These are phyloP conservation scores for Ormyrus pomaceus DNA, from an alignment of 2,888 invertebrate species.

Conservation along the genomic window DNA sequence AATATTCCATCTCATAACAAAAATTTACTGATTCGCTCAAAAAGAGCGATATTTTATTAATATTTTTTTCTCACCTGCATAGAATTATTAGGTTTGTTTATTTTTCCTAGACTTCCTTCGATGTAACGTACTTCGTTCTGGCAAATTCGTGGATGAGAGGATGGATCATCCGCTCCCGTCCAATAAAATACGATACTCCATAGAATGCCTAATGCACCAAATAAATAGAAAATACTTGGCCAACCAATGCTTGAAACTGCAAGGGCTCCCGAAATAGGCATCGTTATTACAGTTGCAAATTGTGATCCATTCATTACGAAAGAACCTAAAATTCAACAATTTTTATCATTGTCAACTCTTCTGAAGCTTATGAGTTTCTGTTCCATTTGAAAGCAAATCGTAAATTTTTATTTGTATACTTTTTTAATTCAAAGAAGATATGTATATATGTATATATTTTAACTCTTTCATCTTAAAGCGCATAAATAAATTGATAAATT, in stretches of 20 bases:
- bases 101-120: slow-evolving; percentile 78
- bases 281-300: slow-evolving; percentile 82
- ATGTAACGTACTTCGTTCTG: slow-evolving; percentile 82
- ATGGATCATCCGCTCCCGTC: slow-evolving; percentile 80
- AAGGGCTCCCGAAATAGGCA: slow-evolving; percentile 81
- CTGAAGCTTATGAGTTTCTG: background rate
- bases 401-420: background rate
- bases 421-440: background rate
- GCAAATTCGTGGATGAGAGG: slow-evolving; percentile 78
- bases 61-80: background rate
- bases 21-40: background rate
- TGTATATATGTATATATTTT: background rate
- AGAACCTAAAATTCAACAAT: slow-evolving; percentile 61
- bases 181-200: slow-evolving; percentile 79
- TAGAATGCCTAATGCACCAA: slow-evolving; percentile 77
- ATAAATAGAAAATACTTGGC: slow-evolving; percentile 82
- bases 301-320: slow-evolving; percentile 77
- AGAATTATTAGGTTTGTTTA: slow-evolving; percentile 74
- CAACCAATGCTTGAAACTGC: slow-evolving; percentile 80
- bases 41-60: background rate
- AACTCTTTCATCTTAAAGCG: slow-evolving; percentile 18
- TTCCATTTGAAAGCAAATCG: background rate
- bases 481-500: background rate
- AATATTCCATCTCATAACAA: background rate
- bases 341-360: background rate